Conservation (phyloP, 2,113 vertebrate genomes). For the Polypterus bichir region DNA sequence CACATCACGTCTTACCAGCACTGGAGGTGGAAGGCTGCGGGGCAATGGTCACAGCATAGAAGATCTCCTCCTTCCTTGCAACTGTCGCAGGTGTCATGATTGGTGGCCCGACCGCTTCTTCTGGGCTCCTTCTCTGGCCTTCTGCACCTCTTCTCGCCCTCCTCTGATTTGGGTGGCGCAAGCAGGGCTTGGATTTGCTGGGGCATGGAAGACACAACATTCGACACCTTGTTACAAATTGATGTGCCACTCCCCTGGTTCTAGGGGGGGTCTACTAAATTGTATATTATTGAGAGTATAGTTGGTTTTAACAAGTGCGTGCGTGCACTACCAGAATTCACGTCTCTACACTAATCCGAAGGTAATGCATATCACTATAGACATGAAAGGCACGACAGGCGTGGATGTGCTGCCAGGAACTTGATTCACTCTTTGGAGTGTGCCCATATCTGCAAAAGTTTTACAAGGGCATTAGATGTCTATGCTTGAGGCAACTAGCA, state of each 20-base stretch:
- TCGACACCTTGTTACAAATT: neutral
- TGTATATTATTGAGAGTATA: neutral
- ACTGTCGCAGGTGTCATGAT: conserved; percentile 93
- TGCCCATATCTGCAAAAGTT: too few species aligned
- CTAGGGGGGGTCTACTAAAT: conserved; percentile 8
- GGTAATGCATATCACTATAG: too few species aligned
- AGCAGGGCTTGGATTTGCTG: conserved; percentile 92
- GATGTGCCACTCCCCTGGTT: neutral
- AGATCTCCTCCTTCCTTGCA: conserved; percentile 89
- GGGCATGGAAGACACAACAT: conserved; percentile 21
- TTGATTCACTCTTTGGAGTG: too few species aligned
- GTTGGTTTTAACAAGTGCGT: too few species aligned
- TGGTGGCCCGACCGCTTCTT: conserved; percentile 82
- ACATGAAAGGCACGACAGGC: too few species aligned
- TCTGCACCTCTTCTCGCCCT: conserved; percentile 72
- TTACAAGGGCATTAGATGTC: too few species aligned
- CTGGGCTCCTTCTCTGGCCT: conserved; percentile 77
- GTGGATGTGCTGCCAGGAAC: too few species aligned
- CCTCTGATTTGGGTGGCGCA: conserved; percentile 84
- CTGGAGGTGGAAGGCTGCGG: conserved; percentile 87
- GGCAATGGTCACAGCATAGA: conserved; percentile 88
- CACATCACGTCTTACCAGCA: conserved; percentile 66
- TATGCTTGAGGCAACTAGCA: too few species aligned
- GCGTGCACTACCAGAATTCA: too few species aligned
- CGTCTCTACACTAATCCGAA: too few species aligned